Base-by-base conservation (phyloP, 2,797 vertebrate genomes). In the Sebastes vulpes region DNA sequence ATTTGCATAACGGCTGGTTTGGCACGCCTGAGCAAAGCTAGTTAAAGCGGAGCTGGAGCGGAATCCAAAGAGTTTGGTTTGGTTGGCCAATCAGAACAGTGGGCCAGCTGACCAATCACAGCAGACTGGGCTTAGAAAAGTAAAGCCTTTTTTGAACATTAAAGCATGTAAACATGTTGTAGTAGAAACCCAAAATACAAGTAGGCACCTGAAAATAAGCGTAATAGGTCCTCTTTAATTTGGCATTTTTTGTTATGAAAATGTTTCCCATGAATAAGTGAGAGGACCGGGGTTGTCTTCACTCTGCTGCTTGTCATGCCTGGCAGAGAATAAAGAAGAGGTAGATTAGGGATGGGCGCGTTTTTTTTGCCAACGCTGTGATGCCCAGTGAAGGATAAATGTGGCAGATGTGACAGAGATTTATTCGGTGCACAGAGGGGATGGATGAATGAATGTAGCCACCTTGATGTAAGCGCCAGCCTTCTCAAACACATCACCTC, bases 341-440 rank as follows among this genome's bases (percentile, higher is more conserved):
- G 57, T 74, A 65, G 79, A 81, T 72, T 53, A 65, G 67, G 77
- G 57, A 74, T 32, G 75, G 64, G 50, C 6, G 16, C 1, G 12
- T 26, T 26, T 59, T n/a, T 63, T 60, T 72, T 79, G 71, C 75
- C 80, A 70, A 38, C 25, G 1, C 73, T 52, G 80, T 77, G 74
- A 83, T 86, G 75, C 77, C 80, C 78, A 82, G 56, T 65, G 77
- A 92, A 90, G 91, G 87, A 85, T 92, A 86, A 92, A 89, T 66
- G 76, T 89, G 87, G 82, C 90, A 92, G 92, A 92, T 93, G 93
- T 89, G 91, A 92, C 84, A 79, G 75, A 83, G 87, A 89, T 88
- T 76, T 86, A 85, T 89, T 81, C 9, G 20, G 69, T 74, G 59
- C 71, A 48, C 42, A 83, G 72, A 77, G 77, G 69, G 58, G 78